These are phyloP conservation scores for Cosmia pyralina DNA, from an alignment of 2,888 invertebrate species.

Conservation along the genomic window DNA sequence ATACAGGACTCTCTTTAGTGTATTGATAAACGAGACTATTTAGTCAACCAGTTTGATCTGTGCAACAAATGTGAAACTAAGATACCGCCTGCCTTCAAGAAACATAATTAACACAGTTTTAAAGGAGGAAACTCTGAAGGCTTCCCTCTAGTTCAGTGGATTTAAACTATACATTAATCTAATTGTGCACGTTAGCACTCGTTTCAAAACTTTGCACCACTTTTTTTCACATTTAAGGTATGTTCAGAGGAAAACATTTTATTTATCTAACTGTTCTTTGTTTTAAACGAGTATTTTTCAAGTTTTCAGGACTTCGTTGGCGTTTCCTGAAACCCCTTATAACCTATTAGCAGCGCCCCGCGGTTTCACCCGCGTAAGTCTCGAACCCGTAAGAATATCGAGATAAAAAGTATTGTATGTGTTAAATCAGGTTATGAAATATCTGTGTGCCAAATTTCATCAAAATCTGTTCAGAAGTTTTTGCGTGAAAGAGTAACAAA, in stretches of 20 bases:
- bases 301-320: slow-evolving; percentile 37
- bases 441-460: too few species aligned
- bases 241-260: slow-evolving; percentile 57
- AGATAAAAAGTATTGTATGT: too few species aligned
- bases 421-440: too few species aligned
- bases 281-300: slow-evolving; percentile 57
- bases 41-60: neutral
- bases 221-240: slow-evolving; percentile 55
- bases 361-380: too few species aligned
- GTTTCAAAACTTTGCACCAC: slow-evolving; percentile 49
- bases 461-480: too few species aligned
- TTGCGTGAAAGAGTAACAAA: too few species aligned
- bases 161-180: slow-evolving; percentile 1
- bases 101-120: neutral
- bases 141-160: neutral
- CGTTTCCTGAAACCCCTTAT: slow-evolving; percentile 31
- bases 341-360: too few species aligned
- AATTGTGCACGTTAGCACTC: slow-evolving; percentile 1
- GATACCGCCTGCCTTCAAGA: neutral
- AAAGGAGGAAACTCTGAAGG: neutral
- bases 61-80: neutral
- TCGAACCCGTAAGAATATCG: too few species aligned
- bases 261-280: slow-evolving; percentile 53
- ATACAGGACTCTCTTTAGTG: too few species aligned
- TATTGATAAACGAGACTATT: too few species aligned